Percentiles rank a stretch among this genome's conserved stretches.
phyloP scores from a whole-genome alignment of 2,888 invertebrate genomes.

The Mamestra brassicae region DNA sequence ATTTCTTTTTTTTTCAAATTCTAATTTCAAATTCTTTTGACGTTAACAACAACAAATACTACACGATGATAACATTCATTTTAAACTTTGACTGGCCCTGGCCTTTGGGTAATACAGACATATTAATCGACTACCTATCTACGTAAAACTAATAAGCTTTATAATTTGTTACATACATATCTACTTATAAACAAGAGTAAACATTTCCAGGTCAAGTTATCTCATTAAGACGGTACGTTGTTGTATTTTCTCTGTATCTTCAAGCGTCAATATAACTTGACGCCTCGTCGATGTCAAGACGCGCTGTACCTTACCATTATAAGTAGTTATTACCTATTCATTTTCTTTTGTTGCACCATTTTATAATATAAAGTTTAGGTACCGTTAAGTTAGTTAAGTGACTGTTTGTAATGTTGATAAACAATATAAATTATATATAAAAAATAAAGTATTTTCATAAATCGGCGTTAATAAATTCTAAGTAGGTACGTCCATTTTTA shows the following conservation, averaged over 20 bases:
- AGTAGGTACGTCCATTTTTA: slow-evolving; percentile 85
- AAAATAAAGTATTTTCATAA: slow-evolving; percentile 83
- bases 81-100: slow-evolving; percentile 26
- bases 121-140: slow-evolving; percentile 9
- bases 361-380: slow-evolving; percentile 73
- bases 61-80: not conserved
- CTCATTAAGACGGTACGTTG: slow-evolving; percentile 55
- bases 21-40: not conserved
- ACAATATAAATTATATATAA: slow-evolving; percentile 70
- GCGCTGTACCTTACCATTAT: slow-evolving; percentile 73
- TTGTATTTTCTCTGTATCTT: slow-evolving; percentile 68
- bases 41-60: not conserved
- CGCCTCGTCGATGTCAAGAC: slow-evolving; percentile 63
- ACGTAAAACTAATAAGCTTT: not conserved
- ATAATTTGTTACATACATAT: not conserved
- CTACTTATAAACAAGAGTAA: slow-evolving; percentile 42
- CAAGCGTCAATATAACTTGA: slow-evolving; percentile 69
- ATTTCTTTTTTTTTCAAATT: too few relatives aligned
- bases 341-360: slow-evolving; percentile 71
- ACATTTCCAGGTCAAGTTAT: slow-evolving; percentile 47
- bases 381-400: slow-evolving; percentile 86
- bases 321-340: slow-evolving; percentile 69
- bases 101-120: not conserved
- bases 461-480: slow-evolving; percentile 78
- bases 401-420: slow-evolving; percentile 83